Evolutionary conservation across 2,797 vertebrate species (phyloP).

Genomic region (Hybognathus amarus): DNA sequence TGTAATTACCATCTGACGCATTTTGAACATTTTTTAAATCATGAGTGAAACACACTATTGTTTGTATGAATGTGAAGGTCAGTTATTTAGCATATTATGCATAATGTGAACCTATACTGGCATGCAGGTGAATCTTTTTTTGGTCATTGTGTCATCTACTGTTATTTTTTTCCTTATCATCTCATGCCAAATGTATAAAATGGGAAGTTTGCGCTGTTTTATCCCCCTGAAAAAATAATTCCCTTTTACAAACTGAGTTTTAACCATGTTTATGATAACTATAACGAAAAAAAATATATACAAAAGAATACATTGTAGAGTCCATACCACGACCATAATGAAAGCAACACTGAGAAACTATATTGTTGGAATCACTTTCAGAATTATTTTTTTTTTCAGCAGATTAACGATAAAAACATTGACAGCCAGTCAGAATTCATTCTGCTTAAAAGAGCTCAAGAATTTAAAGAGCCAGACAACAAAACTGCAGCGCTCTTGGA

Average conservation of each 20-base stretch:
- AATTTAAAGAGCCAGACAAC: background rate
- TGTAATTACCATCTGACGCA: background rate
- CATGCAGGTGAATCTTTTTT: background rate
- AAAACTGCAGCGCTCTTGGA: background rate
- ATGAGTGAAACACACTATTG: background rate
- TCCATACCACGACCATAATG: background rate
- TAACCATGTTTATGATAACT: background rate
- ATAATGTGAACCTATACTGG: background rate
- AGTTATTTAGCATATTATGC: background rate
- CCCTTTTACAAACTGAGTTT: background rate
- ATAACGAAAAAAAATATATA: background rate
- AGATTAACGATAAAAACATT: background rate
- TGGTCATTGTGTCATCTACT: background rate
- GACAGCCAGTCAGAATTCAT: background rate
- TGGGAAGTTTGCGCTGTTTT: background rate
- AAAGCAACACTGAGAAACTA: background rate
- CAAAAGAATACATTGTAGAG: background rate
- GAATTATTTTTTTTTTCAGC: background rate
- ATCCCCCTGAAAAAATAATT: background rate
- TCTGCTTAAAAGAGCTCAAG: background rate
- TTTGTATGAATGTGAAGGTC: background rate
- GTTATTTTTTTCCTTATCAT: background rate
- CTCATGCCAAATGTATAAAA: background rate
- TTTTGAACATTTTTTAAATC: background rate
- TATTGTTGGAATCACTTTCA: background rate